phyloP scores from a whole-genome alignment of 2,113 vertebrate genomes.

The Brachyhypopomus occidentalis region DNA sequence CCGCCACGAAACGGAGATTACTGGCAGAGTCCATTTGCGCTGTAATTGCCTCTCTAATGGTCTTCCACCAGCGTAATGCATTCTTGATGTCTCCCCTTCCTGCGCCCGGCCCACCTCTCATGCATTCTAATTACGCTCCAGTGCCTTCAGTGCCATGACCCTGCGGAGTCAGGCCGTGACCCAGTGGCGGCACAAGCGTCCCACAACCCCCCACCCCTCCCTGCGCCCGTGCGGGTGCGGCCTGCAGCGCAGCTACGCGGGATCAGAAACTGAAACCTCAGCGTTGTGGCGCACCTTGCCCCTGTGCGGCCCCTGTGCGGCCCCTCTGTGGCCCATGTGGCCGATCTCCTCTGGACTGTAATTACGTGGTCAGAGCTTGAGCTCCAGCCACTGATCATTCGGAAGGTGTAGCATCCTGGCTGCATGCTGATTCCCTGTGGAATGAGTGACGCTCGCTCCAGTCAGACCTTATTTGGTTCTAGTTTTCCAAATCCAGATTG shows the following conservation, averaged over 20 bases:
- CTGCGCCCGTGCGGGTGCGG: background rate
- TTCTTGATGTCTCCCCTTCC: constrained; percentile 45
- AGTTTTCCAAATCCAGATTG: background rate
- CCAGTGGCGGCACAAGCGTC: background rate
- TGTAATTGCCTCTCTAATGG: constrained; percentile 54
- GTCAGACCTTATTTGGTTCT: background rate
- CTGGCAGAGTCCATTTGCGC: constrained; percentile 52
- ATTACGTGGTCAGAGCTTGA: background rate
- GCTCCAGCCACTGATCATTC: background rate
- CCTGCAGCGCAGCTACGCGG: background rate
- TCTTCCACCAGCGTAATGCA: constrained; percentile 48
- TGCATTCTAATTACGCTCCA: constrained; percentile 44
- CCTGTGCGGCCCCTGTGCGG: too few species aligned
- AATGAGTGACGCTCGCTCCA: background rate
- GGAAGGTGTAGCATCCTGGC: background rate
- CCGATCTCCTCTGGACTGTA: background rate
- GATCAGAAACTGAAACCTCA: background rate
- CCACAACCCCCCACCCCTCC: background rate
- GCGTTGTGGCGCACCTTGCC: background rate
- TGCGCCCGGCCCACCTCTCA: constrained; percentile 13
- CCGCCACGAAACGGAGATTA: constrained; percentile 44
- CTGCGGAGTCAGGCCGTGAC: constrained; percentile 2
- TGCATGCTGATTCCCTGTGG: background rate
- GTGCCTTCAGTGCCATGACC: constrained; percentile 34
- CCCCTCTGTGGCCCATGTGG: background rate